phyloP scores from a whole-genome alignment of 2,797 vertebrate species.

The Sciurus carolinensis region DNA sequence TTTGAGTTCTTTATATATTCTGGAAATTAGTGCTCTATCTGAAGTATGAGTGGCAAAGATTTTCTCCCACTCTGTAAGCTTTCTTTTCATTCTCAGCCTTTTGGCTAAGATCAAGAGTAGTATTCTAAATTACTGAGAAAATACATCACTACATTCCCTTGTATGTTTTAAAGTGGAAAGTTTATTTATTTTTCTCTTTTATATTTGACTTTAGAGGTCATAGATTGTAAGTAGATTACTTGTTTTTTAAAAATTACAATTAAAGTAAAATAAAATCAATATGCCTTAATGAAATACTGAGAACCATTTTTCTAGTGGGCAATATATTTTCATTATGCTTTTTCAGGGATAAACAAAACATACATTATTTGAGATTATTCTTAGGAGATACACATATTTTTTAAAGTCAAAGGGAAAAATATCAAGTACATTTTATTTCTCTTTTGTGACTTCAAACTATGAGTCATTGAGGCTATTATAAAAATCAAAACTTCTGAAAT shows the following conservation, averaged over 20 bases:
- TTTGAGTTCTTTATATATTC: no score
- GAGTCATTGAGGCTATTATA: not conserved
- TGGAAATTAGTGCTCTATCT: no score
- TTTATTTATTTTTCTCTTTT: not conserved
- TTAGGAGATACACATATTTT: not conserved
- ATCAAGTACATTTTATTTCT: not conserved
- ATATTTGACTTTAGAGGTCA: not conserved
- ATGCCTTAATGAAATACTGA: not conserved
- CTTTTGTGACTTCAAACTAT: not conserved
- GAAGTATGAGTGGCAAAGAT: no score
- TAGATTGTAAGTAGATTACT: not conserved
- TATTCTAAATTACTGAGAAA: not conserved
- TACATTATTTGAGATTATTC: not conserved
- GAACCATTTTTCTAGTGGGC: not conserved
- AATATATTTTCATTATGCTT: not conserved
- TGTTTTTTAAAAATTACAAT: not conserved
- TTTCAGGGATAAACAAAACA: not conserved
- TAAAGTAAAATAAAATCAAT: conserved; percentile 37
- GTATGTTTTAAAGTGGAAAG: not conserved
- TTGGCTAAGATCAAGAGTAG: no score
- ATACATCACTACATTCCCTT: not conserved
- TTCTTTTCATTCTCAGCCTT: no score
- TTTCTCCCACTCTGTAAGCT: no score
- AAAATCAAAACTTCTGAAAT: not conserved
- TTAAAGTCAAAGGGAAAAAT: not conserved